Percentiles rank a stretch among this genome's conserved stretches.
phyloP scores from a whole-genome alignment of 2,797 vertebrate species.

The Sebastes vulpes region DNA sequence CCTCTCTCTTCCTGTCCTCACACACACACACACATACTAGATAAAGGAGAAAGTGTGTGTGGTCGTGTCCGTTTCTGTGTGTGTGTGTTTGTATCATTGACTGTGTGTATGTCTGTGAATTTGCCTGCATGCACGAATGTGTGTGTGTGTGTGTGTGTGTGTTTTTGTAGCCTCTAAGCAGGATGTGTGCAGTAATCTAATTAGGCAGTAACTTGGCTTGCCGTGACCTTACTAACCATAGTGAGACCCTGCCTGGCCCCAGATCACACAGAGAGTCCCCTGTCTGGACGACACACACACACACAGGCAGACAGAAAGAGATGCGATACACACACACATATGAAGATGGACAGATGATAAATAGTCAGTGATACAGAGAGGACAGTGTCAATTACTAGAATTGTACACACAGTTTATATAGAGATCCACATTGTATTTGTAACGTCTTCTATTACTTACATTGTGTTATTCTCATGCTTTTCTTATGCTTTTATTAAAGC shows the following conservation, averaged over 20 bases:
- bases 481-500: neutral
- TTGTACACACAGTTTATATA: neutral
- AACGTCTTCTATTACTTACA: neutral
- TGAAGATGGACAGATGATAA: neutral
- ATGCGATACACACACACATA: constrained; percentile 1
- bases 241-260: constrained; percentile 58
- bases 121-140: neutral
- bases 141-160: constrained; percentile 25
- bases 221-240: constrained; percentile 67
- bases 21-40: constrained; percentile 9
- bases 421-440: neutral
- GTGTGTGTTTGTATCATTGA: neutral
- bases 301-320: neutral
- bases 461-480: neutral
- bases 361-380: neutral
- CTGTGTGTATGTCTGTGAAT: neutral
- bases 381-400: constrained; percentile 4
- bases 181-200: constrained; percentile 83
- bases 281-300: constrained; percentile 50
- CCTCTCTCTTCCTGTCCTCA: constrained; percentile 66
- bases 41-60: constrained; percentile 27
- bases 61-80: neutral
- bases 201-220: constrained; percentile 76
- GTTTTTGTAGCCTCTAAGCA: constrained; percentile 59
- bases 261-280: constrained; percentile 68